These are phyloP conservation scores for Anas platyrhynchos DNA, from an alignment of 2,113 vertebrate species.

Conservation along the genomic window DNA sequence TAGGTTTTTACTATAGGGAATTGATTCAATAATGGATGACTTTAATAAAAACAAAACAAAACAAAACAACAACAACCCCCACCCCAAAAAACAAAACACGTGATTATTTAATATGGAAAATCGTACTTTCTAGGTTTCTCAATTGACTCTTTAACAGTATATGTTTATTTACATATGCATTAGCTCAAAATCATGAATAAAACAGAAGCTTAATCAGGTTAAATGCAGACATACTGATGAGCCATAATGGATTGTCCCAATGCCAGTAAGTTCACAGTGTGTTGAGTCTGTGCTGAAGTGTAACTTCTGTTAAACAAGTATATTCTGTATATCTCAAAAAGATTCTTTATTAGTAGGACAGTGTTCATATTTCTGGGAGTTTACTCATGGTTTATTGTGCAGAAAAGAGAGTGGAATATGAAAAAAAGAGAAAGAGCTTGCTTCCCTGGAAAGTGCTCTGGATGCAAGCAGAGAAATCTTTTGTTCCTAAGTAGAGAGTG, in stretches of 20 bases:
- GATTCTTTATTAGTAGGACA: background rate
- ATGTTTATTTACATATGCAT: background rate
- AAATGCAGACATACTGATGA: background rate
- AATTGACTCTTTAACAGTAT: background rate
- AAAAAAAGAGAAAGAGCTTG: background rate
- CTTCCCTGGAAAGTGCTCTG: background rate
- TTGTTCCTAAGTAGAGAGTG: background rate
- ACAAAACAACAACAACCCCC: background rate
- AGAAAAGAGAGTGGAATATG: background rate
- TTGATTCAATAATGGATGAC: background rate
- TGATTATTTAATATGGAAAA: background rate
- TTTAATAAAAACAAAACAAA: background rate
- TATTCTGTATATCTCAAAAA: background rate
- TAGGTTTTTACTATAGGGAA: background rate
- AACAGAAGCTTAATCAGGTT: background rate
- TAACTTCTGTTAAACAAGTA: background rate
- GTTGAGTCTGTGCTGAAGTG: background rate
- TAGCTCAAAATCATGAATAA: background rate
- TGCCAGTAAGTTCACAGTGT: background rate
- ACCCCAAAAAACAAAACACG: background rate
- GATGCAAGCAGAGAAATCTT: background rate
- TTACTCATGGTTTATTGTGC: background rate
- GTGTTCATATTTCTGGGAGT: background rate
- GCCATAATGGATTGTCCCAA: background rate
- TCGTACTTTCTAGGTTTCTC: background rate